Evolutionary conservation across 1,140 invertebrate species (phyloP), one percentile per base, ranked within the genome.

Genomic region (Antheraea pernyi): DNA sequence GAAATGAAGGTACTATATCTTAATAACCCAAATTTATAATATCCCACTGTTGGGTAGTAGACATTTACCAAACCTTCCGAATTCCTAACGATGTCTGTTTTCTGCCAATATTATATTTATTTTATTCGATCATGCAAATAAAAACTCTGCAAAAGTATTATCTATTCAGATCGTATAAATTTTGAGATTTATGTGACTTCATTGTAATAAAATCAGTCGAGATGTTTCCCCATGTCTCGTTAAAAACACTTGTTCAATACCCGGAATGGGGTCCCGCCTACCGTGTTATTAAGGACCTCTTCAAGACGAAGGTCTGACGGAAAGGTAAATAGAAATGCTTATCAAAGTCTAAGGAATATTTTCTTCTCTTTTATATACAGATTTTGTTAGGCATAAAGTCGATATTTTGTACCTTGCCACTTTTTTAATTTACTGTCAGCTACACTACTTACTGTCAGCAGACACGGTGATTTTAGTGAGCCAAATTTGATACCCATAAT

Each of bases 231-330:
- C 46, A 53, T 53, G 46, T 53, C 46, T 53, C 46, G 46, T 53
- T 53, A 53, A 53, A 53, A 53, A 53, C 46, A 53, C 16, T 53
- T 53, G 46, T 53, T 61, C 59, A 61, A 22, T 13, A 19, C 19
- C 19, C 59, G 30, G 59, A 61, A 61, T 22, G 30, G 8, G 59
- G 3, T 61, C 19, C 59, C 59, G 18, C 13, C 59, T 61, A 61
- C 19, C 19, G 30, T 61, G 30, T 61, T 22, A 61, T 61, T 61
- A 61, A 19, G 19, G 10, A 36, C 19, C 19, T 61, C 59, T n/a
- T 61, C 30, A 36, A 61, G 59, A 61, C 59, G 30, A 61, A 61
- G 59, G 59, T 61, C 8, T 61, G 46, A 53, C 46, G 46, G 46
- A 13, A 16, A 53, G 46, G 46, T 53, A 53, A 53, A 53, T 53